Base-by-base conservation (phyloP, 2,113 vertebrate genomes). In the Platichthys flesus region DNA sequence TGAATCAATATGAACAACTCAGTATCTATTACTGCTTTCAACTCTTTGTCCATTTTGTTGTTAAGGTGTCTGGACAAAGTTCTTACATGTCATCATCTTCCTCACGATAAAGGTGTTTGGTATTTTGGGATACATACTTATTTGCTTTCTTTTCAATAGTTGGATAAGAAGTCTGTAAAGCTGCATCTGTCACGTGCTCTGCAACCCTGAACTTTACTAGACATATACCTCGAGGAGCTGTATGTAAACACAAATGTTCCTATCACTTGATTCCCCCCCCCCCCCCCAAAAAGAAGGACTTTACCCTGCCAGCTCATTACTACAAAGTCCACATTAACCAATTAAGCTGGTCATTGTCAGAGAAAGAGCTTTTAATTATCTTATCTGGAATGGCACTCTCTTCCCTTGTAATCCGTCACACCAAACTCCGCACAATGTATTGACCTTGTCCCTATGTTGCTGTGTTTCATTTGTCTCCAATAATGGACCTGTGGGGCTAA, bases 391-490 rank as follows among this genome's bases (percentile, higher is more conserved):
- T 51, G 47, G 47, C 47, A 51, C 14, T 66, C 76, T 68, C 67
- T 55, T 72, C 13, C n/a, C 42, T 26, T 66, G 0, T 8, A 69
- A 59, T 71, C 70, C 21, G 28, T 56, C 9, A 47, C 1, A 55
- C 61, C 40, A 3, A 45, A 42, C 59, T 28, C 54, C 37, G 21
- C 40, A 28, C 16, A 45, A 55, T 59, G n/a, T 71, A 45, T 67
- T 80, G 78, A 81, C 72, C 67, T 4, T 21, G 37, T 64, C 20
- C 16, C 15, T 4, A 3, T 59, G 55, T n/a, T 60, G 28, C 55
- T 57, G 28, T 28, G 28, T 28, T 5, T 28, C 28, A 54, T 85
- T 90, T 79, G 79, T 83, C 40, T 78, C 37, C 31, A 35, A 0
- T 83, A 71, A 69, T 79, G 65, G 68, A 68, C 23, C 74, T 28